Evolutionary conservation across 1,140 invertebrate genomes (phyloP).

Genomic region (Scaptodrosophila lebanonensis): DNA sequence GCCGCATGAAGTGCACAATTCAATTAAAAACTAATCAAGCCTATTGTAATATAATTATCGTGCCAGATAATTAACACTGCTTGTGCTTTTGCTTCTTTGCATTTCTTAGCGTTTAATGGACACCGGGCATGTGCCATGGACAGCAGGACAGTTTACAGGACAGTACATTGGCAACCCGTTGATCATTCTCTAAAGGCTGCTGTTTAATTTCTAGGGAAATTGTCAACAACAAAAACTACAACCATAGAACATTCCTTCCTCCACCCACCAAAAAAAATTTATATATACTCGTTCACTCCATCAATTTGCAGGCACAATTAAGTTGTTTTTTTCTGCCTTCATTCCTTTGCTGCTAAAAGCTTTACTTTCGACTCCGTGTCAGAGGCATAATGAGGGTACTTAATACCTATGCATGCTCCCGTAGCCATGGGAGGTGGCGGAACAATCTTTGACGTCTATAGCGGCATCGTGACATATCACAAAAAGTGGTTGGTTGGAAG

Average conservation of each 20-base stretch:
- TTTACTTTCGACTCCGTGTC: conserved; percentile 63
- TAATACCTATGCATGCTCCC: conserved; percentile 40
- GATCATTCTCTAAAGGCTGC: conserved; percentile 51
- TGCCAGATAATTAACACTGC: conserved; percentile 68
- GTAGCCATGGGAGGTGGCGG: too few species aligned
- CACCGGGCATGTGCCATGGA: too few species aligned
- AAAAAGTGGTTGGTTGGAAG: conserved; percentile 18
- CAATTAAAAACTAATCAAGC: conserved; percentile 75
- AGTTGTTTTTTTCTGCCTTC: conserved; percentile 10
- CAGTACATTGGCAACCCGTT: conserved; percentile 58
- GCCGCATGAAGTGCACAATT: conserved; percentile 55
- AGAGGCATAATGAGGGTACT: conserved; percentile 71
- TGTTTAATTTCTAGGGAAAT: conserved; percentile 53
- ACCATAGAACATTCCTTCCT: too few species aligned
- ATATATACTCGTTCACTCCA: conserved; percentile 14
- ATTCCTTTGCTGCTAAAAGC: conserved; percentile 52
- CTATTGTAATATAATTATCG: conserved; percentile 73
- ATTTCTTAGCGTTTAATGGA: too few species aligned
- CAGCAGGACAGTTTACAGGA: too few species aligned
- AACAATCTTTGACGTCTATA: too few species aligned
- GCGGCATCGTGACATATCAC: too few species aligned
- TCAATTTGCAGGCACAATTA: conserved; percentile 15
- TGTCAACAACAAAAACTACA: conserved; percentile 37
- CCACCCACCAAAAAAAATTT: conserved; percentile 43
- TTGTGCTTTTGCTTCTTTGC: conserved; percentile 22